phyloP scores from a whole-genome alignment of 1,140 invertebrate genomes.

The Meloidogyne floridensis region DNA sequence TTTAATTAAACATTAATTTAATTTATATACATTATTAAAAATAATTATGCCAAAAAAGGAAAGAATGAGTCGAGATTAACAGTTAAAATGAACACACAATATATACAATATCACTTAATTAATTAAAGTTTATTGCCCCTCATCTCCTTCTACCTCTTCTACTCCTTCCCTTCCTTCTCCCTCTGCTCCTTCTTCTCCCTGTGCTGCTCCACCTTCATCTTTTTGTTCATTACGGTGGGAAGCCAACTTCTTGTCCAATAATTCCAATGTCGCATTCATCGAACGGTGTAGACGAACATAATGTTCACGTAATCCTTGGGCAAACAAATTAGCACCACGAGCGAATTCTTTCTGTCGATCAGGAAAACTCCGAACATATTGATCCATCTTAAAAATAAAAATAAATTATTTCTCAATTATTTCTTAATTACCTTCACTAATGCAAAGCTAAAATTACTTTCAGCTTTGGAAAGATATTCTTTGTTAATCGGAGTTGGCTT shows the following conservation, averaged over 20 bases:
- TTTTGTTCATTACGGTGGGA: not conserved
- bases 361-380: conserved; percentile 2
- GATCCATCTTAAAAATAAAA: not conserved
- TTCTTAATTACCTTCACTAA: not conserved
- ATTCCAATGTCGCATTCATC: conserved; percentile 7
- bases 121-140: not conserved
- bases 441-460: not conserved
- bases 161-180: too few relatives aligned
- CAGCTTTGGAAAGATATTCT: not conserved
- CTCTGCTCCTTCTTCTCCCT: too few relatives aligned
- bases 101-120: too few relatives aligned
- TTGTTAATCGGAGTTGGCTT: not conserved
- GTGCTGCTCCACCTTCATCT: not conserved
- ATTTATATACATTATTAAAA: not conserved
- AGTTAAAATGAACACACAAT: too few relatives aligned
- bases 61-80: too few relatives aligned
- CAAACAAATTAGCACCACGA: not conserved
- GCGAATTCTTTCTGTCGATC: conserved; percentile 1
- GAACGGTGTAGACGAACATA: conserved; percentile 1
- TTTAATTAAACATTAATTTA: too few relatives aligned
- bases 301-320: not conserved
- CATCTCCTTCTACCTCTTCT: not conserved
- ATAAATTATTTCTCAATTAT: not conserved
- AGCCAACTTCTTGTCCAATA: not conserved
- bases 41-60: too few relatives aligned